phyloP scores from a whole-genome alignment of 2,797 vertebrate genomes.

The Sebastolobus alascanus region DNA sequence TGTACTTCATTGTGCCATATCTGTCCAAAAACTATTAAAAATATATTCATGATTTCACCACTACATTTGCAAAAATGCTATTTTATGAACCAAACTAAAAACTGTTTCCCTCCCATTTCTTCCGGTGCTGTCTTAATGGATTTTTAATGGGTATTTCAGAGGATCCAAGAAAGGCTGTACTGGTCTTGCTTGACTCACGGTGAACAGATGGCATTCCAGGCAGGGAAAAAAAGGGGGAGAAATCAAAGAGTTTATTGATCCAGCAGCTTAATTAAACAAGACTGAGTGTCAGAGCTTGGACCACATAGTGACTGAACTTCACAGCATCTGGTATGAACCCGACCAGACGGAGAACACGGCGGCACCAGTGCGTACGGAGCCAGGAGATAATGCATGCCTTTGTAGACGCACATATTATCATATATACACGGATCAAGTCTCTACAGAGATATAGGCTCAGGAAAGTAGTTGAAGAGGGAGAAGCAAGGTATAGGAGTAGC shows the following conservation, averaged over 20 bases:
- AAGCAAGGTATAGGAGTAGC: constrained; percentile 27
- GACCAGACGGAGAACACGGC: constrained; percentile 15
- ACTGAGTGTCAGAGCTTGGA: constrained; percentile 65
- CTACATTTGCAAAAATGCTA: constrained; percentile 14
- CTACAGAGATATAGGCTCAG: constrained; percentile 18
- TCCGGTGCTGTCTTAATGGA: constrained; percentile 59
- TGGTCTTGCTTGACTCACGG: constrained; percentile 60
- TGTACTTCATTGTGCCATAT: not conserved
- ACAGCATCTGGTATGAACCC: constrained; percentile 58
- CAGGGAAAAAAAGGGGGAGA: constrained; percentile 28
- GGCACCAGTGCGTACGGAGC: constrained; percentile 9
- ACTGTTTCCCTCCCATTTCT: constrained; percentile 14
- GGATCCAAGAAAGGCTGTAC: constrained; percentile 65
- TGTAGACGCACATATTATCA: not conserved
- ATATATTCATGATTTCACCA: not conserved
- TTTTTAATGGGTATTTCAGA: constrained; percentile 72
- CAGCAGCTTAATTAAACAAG: constrained; percentile 79
- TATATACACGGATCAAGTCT: constrained; percentile 3
- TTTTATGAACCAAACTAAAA: constrained; percentile 11
- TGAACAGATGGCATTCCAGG: constrained; percentile 69
- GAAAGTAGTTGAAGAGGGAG: constrained; percentile 26
- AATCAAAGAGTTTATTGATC: constrained; percentile 78
- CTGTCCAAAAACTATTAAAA: not conserved
- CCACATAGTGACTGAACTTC: constrained; percentile 51
- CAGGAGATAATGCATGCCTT: constrained; percentile 22